Percentiles rank a stretch among this genome's conserved stretches.
Evolutionary conservation across 2,888 invertebrate genomes (phyloP).

Genomic region (Ennomos fuscantarius): DNA sequence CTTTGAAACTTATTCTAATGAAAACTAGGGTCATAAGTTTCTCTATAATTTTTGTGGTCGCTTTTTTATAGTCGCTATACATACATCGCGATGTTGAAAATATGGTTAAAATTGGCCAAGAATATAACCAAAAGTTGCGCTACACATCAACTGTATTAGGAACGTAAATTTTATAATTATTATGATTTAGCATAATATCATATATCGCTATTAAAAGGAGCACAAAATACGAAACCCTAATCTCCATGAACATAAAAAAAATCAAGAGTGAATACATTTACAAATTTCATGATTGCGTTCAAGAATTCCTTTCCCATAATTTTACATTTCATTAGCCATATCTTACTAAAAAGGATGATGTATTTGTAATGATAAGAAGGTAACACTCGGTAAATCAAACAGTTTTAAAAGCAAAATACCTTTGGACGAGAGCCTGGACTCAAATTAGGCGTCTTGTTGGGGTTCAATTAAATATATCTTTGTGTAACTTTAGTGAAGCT

Average conservation of each 20-base stretch:
- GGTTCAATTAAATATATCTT: conserved; percentile 12
- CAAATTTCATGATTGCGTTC: conserved; percentile 8
- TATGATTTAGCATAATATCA: no score
- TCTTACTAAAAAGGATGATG: conserved; percentile 49
- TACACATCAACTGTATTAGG: no score
- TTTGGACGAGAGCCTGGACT: neutral
- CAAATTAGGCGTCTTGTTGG: neutral
- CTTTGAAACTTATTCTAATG: neutral
- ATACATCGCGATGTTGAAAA: no score
- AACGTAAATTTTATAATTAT: no score
- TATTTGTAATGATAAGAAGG: conserved; percentile 50
- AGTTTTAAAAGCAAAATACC: conserved; percentile 29
- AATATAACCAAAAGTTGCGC: no score
- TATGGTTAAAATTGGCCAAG: no score
- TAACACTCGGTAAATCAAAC: conserved; percentile 52
- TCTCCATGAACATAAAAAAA: neutral
- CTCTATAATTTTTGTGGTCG: neutral
- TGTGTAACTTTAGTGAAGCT: neutral
- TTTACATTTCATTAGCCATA: conserved; percentile 56
- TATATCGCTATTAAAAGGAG: no score
- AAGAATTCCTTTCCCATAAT: conserved; percentile 34
- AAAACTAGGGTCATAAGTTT: neutral
- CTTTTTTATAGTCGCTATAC: no score
- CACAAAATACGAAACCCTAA: no score
- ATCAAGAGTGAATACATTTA: conserved; percentile 10